phyloP scores from a whole-genome alignment of 2,888 invertebrate species.

The Autographa pulchrina region DNA sequence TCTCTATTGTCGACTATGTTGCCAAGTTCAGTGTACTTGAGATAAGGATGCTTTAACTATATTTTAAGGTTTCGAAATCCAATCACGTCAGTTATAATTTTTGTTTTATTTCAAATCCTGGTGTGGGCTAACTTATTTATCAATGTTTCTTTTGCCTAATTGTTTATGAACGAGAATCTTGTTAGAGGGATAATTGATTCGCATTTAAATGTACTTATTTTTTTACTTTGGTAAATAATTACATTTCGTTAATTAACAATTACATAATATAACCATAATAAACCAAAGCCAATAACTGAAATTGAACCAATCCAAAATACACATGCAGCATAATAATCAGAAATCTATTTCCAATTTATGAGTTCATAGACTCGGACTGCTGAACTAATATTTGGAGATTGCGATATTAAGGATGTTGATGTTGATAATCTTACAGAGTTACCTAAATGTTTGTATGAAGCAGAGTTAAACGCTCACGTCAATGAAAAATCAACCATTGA shows the following conservation, averaged over 20 bases:
- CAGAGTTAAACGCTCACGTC: not conserved
- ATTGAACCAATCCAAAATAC: slow-evolving; percentile 55
- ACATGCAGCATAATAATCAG: slow-evolving; percentile 39
- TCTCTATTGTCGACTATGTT: slow-evolving; percentile 62
- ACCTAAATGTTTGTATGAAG: slow-evolving; percentile 23
- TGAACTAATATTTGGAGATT: slow-evolving; percentile 49
- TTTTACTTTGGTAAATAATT: no score
- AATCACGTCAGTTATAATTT: no score
- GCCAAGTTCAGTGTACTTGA: slow-evolving; percentile 80
- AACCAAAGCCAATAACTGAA: slow-evolving; percentile 59
- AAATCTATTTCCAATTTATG: slow-evolving; percentile 72
- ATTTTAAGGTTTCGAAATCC: no score
- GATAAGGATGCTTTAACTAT: slow-evolving; percentile 28
- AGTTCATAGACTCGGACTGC: slow-evolving; percentile 68
- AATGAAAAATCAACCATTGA: not conserved
- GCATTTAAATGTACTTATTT: no score
- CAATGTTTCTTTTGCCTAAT: no score
- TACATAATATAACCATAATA: no score
- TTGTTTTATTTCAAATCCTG: no score
- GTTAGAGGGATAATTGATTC: no score
- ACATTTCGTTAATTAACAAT: no score
- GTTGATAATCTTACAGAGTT: slow-evolving; percentile 44
- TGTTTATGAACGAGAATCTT: no score
- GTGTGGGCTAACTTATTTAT: no score
- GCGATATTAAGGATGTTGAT: slow-evolving; percentile 50